A percentile compares a stretch with the other conserved stretches of the same genome.
Conservation (phyloP, 2,888 invertebrate genomes). For the Tenthredo amoena region DNA sequence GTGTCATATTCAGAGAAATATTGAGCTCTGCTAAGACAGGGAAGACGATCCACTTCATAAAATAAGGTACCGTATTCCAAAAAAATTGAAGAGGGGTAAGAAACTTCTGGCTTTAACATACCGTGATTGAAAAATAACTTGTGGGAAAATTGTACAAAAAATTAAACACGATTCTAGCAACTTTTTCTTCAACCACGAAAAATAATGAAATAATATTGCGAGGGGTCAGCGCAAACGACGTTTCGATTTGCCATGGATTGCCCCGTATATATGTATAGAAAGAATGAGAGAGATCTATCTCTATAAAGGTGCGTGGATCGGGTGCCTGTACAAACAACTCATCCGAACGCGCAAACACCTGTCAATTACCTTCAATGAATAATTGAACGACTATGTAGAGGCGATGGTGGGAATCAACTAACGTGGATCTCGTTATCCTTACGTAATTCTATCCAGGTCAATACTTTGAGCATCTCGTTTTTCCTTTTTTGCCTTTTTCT, state of each 20-base stretch:
- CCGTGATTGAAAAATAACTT: too few species aligned
- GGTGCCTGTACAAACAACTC: conserved; percentile 1
- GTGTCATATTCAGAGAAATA: too few species aligned
- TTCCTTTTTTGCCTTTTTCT: background rate
- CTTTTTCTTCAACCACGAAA: background rate
- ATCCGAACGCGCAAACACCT: conserved; percentile 13
- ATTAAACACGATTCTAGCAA: background rate
- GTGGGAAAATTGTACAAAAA: too few species aligned
- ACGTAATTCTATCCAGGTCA: background rate
- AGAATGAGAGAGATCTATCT: background rate
- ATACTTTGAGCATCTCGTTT: background rate
- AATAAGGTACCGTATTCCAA: too few species aligned
- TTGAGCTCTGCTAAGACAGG: too few species aligned
- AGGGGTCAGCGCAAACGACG: background rate
- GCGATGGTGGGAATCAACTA: background rate
- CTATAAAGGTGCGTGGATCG: background rate
- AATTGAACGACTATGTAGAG: conserved; percentile 22
- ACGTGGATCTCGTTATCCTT: background rate
- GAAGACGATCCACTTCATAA: too few species aligned
- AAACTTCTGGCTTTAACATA: too few species aligned
- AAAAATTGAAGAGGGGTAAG: too few species aligned
- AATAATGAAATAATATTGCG: background rate
- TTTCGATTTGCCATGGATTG: background rate
- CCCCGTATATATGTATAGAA: background rate
- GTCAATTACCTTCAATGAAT: conserved; percentile 41